A percentile compares a stretch with the other conserved stretches of the same genome.
Conservation (phyloP, 2,113 vertebrate species). For the Sciurus niger region DNA sequence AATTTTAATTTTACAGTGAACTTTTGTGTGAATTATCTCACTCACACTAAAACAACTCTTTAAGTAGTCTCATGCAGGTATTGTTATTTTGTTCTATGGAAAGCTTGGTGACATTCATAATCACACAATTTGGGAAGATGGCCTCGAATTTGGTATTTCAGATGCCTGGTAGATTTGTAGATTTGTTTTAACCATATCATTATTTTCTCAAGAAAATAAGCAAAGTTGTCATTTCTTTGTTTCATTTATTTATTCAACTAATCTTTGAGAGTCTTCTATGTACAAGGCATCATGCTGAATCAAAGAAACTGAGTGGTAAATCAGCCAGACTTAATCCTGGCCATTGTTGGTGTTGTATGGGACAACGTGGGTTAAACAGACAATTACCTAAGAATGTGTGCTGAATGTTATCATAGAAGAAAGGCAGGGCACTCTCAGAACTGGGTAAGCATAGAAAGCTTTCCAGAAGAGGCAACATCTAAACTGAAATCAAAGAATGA, state of each 20-base stretch:
- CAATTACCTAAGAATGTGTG: neutral
- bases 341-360: neutral
- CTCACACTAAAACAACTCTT: neutral
- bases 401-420: neutral
- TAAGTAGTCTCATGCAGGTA: neutral
- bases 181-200: neutral
- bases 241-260: slow-evolving; percentile 45
- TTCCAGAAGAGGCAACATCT: slow-evolving; percentile 41
- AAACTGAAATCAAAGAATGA: slow-evolving; percentile 59
- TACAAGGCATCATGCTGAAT: neutral
- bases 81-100: neutral
- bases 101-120: neutral
- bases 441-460: neutral
- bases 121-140: neutral
- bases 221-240: neutral
- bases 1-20: neutral
- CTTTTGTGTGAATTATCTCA: neutral
- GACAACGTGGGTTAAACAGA: neutral
- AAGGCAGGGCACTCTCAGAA: neutral
- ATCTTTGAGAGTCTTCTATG: neutral
- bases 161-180: neutral
- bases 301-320: neutral
- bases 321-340: neutral
- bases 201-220: slow-evolving; percentile 48
- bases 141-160: neutral